Conservation (phyloP, 2,888 invertebrate genomes). For the Lycia hirtaria region DNA sequence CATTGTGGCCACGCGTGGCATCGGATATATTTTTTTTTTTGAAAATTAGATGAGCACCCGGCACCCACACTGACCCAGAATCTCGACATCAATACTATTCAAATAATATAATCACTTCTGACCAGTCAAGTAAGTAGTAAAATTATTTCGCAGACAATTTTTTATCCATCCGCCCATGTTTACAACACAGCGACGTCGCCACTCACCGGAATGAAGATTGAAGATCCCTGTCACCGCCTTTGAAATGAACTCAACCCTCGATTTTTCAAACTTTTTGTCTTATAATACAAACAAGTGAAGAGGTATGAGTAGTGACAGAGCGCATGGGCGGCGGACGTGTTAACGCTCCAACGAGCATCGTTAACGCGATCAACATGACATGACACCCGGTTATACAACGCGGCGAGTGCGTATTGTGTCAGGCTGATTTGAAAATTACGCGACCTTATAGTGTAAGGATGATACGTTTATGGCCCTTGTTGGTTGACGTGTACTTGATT, state of each 20-base stretch:
- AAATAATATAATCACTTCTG: too few species aligned
- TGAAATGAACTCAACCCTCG: slow-evolving; percentile 5
- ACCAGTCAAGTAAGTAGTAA: too few species aligned
- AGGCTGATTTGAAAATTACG: slow-evolving; percentile 23
- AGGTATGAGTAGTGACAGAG: slow-evolving; percentile 16
- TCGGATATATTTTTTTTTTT: too few species aligned
- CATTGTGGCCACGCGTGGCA: too few species aligned
- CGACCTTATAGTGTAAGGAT: slow-evolving; percentile 13
- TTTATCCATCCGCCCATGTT: not conserved
- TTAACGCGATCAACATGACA: slow-evolving; percentile 17
- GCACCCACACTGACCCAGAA: too few species aligned
- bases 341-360: slow-evolving; percentile 17
- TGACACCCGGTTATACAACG: slow-evolving; percentile 9
- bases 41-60: too few species aligned
- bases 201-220: slow-evolving; percentile 7
- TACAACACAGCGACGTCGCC: not conserved
- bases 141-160: too few species aligned
- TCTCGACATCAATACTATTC: too few species aligned
- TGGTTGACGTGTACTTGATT: not conserved
- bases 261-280: slow-evolving; percentile 25
- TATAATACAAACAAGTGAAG: slow-evolving; percentile 17
- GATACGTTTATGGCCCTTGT: not conserved
- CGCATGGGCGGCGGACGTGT: slow-evolving; percentile 19
- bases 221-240: not conserved
- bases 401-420: slow-evolving; percentile 11